These are phyloP conservation scores for Drosophila diplacantha DNA, from an alignment of 2,888 invertebrate genomes.

Conservation along the genomic window DNA sequence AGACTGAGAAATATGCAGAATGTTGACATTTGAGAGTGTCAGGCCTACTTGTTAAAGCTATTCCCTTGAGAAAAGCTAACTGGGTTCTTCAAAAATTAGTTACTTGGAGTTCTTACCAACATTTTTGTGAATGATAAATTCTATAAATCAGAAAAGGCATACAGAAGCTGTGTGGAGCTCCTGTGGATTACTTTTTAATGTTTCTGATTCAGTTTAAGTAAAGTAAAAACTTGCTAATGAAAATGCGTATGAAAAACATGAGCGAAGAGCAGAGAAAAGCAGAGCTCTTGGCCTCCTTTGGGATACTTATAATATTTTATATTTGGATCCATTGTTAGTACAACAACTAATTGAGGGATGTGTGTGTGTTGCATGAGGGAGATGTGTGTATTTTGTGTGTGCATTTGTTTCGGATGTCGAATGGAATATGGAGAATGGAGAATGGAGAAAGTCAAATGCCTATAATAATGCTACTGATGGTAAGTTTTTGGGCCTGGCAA, in stretches of 20 bases:
- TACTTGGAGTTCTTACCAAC: not conserved
- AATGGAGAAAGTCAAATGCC: conserved; percentile 6
- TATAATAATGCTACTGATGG: conserved; percentile 11
- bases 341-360: conserved; percentile 21
- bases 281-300: not conserved
- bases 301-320: not conserved
- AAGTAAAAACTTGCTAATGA: not conserved
- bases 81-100: not conserved
- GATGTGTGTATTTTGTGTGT: conserved; percentile 24
- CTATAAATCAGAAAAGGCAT: not conserved
- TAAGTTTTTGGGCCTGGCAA: conserved; percentile 15
- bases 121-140: not conserved
- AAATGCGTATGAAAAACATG: not conserved
- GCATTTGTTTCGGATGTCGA: conserved; percentile 18
- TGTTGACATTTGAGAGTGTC: too few species aligned
- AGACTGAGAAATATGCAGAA: too few species aligned
- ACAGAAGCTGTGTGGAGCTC: not conserved
- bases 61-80: not conserved
- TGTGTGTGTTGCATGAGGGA: conserved; percentile 28
- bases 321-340: conserved; percentile 15
- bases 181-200: not conserved
- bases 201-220: not conserved
- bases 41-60: not conserved
- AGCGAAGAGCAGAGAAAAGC: not conserved
- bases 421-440: conserved; percentile 9